Conservation (phyloP, 2,113 vertebrate species). For the Galemys pyrenaicus region DNA sequence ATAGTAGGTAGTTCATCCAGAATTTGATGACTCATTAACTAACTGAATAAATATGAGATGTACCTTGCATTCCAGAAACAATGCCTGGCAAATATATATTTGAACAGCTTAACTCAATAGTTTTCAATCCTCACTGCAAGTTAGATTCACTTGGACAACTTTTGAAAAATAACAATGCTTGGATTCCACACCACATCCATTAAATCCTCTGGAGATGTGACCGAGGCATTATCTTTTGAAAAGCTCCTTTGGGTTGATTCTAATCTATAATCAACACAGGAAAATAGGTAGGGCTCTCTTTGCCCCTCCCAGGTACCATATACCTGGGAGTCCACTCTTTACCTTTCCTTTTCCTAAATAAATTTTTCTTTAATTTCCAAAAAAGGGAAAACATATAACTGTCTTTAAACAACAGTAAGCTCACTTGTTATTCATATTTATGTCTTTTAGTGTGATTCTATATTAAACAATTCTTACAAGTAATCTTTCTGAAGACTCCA, state of each 20-base stretch:
- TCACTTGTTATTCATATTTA: constrained; percentile 17
- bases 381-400: too few relatives aligned
- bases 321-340: too few relatives aligned
- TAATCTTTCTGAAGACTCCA: neutral
- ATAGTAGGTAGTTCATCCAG: neutral
- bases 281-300: neutral
- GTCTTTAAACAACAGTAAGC: neutral
- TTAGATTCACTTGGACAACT: neutral
- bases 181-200: neutral
- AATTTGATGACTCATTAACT: neutral
- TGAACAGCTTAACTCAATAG: neutral
- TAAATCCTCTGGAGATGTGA: constrained; percentile 17
- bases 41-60: neutral
- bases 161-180: neutral
- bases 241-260: neutral
- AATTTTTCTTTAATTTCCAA: too few relatives aligned
- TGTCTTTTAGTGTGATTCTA: neutral
- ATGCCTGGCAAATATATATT: neutral
- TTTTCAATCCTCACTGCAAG: neutral
- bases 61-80: neutral
- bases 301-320: too few relatives aligned
- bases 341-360: too few relatives aligned
- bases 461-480: constrained; percentile 18
- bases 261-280: neutral
- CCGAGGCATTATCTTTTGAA: neutral